A percentile compares a stretch with the other conserved stretches of the same genome.
These are phyloP conservation scores for Muricea muricata DNA, from an alignment of 92 coral and sea anemone species.

Conservation along the genomic window DNA sequence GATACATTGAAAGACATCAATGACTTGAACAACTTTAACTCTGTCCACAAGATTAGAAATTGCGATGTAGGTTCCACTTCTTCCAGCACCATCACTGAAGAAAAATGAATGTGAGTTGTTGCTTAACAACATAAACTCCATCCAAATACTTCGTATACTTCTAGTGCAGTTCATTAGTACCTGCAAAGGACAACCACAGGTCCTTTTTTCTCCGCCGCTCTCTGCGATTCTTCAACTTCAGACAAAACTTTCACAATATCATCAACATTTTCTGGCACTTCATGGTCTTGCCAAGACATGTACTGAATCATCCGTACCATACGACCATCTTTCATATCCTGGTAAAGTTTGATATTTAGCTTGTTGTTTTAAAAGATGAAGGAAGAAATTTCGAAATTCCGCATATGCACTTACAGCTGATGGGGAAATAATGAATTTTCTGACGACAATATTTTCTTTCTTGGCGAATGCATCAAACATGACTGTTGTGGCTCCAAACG, in stretches of 20 bases:
- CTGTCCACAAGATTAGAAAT: conserved; percentile 20
- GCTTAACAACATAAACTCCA: too few species aligned
- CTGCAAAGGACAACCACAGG: conserved; percentile 22
- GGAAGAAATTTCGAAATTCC: too few species aligned
- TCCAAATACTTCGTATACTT: too few species aligned
- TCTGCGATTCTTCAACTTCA: not conserved
- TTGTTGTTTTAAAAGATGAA: too few species aligned
- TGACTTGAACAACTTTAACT: conserved; percentile 25
- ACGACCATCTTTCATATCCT: conserved; percentile 48
- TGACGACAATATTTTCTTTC: not conserved
- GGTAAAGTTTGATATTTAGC: not conserved
- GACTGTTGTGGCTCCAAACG: not conserved
- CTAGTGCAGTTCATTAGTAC: not conserved
- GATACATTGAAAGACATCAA: conserved; percentile 36
- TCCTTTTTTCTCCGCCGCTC: conserved; percentile 20
- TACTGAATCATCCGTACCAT: conserved; percentile 77
- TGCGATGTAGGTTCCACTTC: conserved; percentile 33
- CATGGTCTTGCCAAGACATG: conserved; percentile 92
- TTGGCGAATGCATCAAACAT: not conserved
- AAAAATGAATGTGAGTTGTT: too few species aligned
- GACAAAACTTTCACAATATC: not conserved
- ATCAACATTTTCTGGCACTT: conserved; percentile 63
- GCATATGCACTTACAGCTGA: not conserved
- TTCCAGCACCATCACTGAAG: conserved; percentile 33
- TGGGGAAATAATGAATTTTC: conserved; percentile 17